Conservation (phyloP, 1,140 invertebrate genomes). For the Rhyzopertha dominica region DNA sequence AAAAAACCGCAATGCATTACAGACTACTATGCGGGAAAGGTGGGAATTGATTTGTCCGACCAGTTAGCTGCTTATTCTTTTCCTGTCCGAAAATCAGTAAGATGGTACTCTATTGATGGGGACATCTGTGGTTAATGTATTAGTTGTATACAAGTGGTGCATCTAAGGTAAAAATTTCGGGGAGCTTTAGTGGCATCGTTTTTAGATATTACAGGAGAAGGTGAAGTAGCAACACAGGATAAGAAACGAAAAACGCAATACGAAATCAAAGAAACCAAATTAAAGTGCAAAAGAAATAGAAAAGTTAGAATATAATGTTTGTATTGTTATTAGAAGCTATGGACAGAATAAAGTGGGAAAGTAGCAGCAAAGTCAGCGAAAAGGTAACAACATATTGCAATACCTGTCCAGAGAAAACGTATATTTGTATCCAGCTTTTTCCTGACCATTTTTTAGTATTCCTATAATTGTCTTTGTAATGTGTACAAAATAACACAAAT, state of each 20-base stretch:
- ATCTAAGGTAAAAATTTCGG: constrained; percentile 4
- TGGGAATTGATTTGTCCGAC: constrained; percentile 41
- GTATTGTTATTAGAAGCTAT: constrained; percentile 13
- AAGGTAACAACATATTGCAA: constrained; percentile 13
- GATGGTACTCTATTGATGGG: constrained; percentile 42
- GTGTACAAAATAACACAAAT: no score
- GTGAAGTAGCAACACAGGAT: constrained; percentile 1
- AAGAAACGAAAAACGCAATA: constrained; percentile 9
- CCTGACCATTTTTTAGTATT: no score
- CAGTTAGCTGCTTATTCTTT: constrained; percentile 41
- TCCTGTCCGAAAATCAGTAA: constrained; percentile 38
- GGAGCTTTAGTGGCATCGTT: constrained; percentile 9
- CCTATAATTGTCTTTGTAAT: no score
- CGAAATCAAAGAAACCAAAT: constrained; percentile 15
- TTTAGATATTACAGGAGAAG: constrained; percentile 1
- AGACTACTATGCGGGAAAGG: constrained; percentile 44
- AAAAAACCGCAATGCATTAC: constrained; percentile 40
- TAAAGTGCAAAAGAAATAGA: constrained; percentile 15
- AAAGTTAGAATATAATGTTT: constrained; percentile 11
- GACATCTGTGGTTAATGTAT: constrained; percentile 38
- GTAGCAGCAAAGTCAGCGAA: constrained; percentile 12
- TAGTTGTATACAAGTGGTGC: constrained; percentile 8
- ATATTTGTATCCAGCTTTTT: no score
- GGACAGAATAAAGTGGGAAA: constrained; percentile 4
- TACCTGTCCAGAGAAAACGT: constrained; percentile 12